Evolutionary conservation across 2,888 invertebrate genomes (phyloP).

Genomic region (Congeria kusceri): DNA sequence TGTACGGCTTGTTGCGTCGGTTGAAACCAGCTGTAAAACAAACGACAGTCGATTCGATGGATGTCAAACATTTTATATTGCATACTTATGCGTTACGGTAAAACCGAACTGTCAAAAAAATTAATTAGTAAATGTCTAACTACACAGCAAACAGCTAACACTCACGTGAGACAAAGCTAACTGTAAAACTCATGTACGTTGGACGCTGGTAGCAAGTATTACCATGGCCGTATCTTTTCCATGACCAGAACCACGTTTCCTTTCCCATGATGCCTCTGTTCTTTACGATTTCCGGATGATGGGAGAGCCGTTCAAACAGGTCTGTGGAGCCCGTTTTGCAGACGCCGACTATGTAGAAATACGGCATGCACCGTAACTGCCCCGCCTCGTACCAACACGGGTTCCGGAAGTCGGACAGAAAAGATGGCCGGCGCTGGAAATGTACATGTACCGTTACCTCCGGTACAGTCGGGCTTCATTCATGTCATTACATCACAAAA

Average conservation of each 20-base stretch:
- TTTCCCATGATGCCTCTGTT: conserved; percentile 67
- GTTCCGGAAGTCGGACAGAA: conserved; percentile 65
- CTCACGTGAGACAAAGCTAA: no score
- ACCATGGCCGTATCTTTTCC: conserved; percentile 68
- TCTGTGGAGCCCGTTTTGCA: conserved; percentile 76
- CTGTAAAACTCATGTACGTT: no score
- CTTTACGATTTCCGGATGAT: conserved; percentile 67
- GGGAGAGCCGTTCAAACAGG: conserved; percentile 61
- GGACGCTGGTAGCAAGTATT: neutral
- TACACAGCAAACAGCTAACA: no score
- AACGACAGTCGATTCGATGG: neutral
- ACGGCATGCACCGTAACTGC: conserved; percentile 70
- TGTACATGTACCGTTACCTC: no score
- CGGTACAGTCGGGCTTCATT: no score
- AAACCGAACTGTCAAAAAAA: no score
- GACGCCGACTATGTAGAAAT: conserved; percentile 74
- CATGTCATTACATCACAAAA: no score
- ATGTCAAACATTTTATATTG: no score
- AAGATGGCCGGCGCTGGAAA: conserved; percentile 60
- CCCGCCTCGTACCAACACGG: conserved; percentile 69
- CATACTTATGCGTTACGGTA: no score
- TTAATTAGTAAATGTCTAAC: no score
- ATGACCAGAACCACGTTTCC: conserved; percentile 75
- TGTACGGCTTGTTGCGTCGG: conserved; percentile 1
- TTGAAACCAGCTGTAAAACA: conserved; percentile 37